A percentile compares a stretch with the other conserved stretches of the same genome.
phyloP scores from a whole-genome alignment of 2,888 invertebrate species.

The Lypha dubia region DNA sequence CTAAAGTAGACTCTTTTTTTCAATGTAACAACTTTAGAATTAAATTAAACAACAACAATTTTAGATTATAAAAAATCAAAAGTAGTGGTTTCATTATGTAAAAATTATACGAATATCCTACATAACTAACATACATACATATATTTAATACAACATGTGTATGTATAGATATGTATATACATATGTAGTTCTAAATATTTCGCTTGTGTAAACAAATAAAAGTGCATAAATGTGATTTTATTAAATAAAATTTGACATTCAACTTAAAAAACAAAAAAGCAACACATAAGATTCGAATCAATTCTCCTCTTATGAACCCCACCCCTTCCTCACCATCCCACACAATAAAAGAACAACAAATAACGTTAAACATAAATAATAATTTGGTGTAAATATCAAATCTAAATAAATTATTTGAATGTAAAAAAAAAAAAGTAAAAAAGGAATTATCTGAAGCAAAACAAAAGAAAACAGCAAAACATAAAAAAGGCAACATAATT shows the following conservation, averaged over 20 bases:
- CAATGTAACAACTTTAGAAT: constrained; percentile 53
- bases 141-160: constrained; percentile 38
- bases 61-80: constrained; percentile 50
- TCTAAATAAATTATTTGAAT: constrained; percentile 67
- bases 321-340: too few species aligned
- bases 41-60: constrained; percentile 66
- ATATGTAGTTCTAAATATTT: constrained; percentile 66
- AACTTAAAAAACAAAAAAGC: constrained; percentile 41
- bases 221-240: constrained; percentile 81
- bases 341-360: too few species aligned
- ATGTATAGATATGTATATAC: constrained; percentile 56
- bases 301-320: constrained; percentile 62
- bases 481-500: constrained; percentile 53
- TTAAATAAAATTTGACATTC: constrained; percentile 78
- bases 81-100: constrained; percentile 80
- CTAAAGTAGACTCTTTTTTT: constrained; percentile 63
- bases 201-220: constrained; percentile 73
- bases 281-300: constrained; percentile 51
- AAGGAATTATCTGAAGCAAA: constrained; percentile 61
- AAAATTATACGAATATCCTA: constrained; percentile 71
- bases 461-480: too few species aligned
- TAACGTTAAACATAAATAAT: constrained; percentile 14
- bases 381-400: constrained; percentile 61
- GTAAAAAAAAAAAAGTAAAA: constrained; percentile 68
- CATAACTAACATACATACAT: too few species aligned